Evolutionary conservation across 2,113 vertebrate species (phyloP), one percentile per base, ranked within the genome.

Genomic region (Sminthopsis crassicaudata): DNA sequence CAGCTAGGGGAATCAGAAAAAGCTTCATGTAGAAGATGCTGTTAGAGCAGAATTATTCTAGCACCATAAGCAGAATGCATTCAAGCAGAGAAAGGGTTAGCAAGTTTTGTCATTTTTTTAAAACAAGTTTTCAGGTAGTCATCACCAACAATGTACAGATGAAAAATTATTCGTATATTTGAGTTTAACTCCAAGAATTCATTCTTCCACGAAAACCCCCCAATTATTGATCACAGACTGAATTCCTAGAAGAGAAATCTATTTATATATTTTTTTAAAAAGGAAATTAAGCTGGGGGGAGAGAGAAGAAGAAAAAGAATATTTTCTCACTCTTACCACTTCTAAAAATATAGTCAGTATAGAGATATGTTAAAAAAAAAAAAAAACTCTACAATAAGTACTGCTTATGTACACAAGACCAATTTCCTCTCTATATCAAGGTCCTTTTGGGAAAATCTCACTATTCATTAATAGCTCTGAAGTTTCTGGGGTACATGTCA

Each of bases 131-230:
- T 42, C 67, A 84, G n/a, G n/a, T 84, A 42, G 2, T 42, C 67
- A 84, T 84, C 67, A 42, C 4, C 19, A 84, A 19, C 67, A 84
- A 84, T 2, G 2, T 42, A 84, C 16, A 84, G 67, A 84, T 42
- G n/a, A 84, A 84, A 84, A 84, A 42, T 25, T n/a, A 84, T 93
- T 95, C 24, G 53, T 91, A 42, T 84, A 48, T n/a, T 93, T 50
- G 94, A 95, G 2, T 46, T 60, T 55, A 52, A 8, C 8, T 46
- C 52, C 54, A 60, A 89, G 55, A 93, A 30, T 25, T 0, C 52
- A 90, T 10, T 42, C 55, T 91, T 89, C 53, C 55, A 90, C 23
- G 16, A 51, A 96, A 95, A 91, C 1, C 26, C 26, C 16, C 7
- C 88, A 91, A 46, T 67, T 42, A 53, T 46, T 53, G 89, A 76